Percentiles rank a stretch among this genome's conserved stretches.
These are phyloP conservation scores for Meiosimyza platycephala DNA, from an alignment of 2,888 invertebrate species.

Conservation along the genomic window DNA sequence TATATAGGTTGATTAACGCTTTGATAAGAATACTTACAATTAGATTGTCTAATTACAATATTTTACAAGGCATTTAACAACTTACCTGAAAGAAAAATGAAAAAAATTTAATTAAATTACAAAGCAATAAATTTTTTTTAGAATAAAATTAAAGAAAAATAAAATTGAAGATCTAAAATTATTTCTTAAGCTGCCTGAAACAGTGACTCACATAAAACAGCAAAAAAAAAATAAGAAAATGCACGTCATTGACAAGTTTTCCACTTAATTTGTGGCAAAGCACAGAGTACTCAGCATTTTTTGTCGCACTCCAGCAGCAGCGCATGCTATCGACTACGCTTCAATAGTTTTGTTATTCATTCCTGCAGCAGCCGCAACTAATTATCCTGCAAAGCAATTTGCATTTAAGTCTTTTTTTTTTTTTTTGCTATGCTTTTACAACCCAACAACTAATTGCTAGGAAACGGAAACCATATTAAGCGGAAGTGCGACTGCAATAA, in stretches of 20 bases:
- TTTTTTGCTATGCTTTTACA: not conserved
- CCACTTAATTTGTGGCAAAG: slow-evolving; percentile 12
- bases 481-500: slow-evolving; percentile 57
- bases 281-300: not conserved
- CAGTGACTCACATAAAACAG: no score
- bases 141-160: not conserved
- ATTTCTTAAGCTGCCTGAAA: no score
- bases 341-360: slow-evolving; percentile 14
- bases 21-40: no score
- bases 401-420: slow-evolving; percentile 3
- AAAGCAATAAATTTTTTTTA: not conserved
- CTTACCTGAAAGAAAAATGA: slow-evolving; percentile 11
- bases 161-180: not conserved
- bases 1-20: no score
- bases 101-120: not conserved
- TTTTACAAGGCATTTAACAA: not conserved
- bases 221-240: no score
- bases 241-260: not conserved
- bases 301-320: not conserved
- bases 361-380: slow-evolving; percentile 18
- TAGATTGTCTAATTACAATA: no score
- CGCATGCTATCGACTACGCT: slow-evolving; percentile 5
- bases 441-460: slow-evolving; percentile 37
- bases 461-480: slow-evolving; percentile 62
- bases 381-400: slow-evolving; percentile 27